Conservation (phyloP, 2,113 vertebrate species). For the Sylvilagus bachmani region DNA sequence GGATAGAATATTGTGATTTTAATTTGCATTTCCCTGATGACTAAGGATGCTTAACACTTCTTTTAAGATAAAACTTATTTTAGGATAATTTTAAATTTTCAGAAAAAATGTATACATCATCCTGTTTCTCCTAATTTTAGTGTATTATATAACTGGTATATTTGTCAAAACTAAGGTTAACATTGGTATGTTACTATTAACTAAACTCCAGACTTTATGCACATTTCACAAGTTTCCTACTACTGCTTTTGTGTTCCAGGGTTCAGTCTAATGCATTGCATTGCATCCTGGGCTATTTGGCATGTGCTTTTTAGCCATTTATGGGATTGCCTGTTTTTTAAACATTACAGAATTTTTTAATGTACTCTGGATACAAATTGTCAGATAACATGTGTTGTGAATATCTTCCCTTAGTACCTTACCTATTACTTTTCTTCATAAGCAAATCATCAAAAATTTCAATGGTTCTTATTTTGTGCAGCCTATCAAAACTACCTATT, state of each 20-base stretch:
- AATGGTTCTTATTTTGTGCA: background rate
- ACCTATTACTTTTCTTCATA: background rate
- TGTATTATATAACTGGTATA: background rate
- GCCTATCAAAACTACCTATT: background rate
- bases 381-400: background rate
- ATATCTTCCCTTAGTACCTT: background rate
- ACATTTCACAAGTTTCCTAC: background rate
- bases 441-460: background rate
- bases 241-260: background rate
- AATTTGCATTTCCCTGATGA: no score
- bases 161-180: slow-evolving; percentile 2
- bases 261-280: background rate
- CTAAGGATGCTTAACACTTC: background rate
- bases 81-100: background rate
- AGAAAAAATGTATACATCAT: background rate
- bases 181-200: background rate
- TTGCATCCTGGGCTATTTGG: background rate
- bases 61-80: background rate
- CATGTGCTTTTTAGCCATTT: background rate
- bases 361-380: background rate
- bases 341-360: background rate
- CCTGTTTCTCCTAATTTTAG: background rate
- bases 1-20: background rate
- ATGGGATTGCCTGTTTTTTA: background rate
- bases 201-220: background rate